Evolutionary conservation across 2,113 vertebrate species (phyloP), one percentile per base, ranked within the genome.

Genomic region (Varanus salvator): DNA sequence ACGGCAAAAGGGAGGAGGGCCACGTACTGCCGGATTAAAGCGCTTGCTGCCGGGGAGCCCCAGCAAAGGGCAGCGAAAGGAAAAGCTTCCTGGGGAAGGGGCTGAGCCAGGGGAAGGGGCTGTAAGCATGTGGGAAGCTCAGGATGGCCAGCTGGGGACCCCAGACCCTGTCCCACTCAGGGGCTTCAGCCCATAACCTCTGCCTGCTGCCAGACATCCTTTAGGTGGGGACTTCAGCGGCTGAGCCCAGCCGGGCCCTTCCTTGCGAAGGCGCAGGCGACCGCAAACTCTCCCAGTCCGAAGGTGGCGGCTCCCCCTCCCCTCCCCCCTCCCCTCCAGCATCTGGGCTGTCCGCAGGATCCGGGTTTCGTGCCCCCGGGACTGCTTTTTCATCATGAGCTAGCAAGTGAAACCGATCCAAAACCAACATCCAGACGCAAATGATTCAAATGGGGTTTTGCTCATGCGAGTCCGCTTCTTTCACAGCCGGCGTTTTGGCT

Each of bases 251-350:
- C 15, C 57, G 17, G 14, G 57, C 6, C 57, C 57, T 17, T 6
- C 19, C 3, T 50, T 11, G 68, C 44, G 38, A 44, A 44, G 38
- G 38, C 38, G 3, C 3, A 44, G 38, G 38, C 38, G 19, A 3
- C 74, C 17, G 7, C 52, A 44, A 2, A 23, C 29, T 86, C 68
- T 80, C 80, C 48, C 8, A 6, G 23, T 60, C 44, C 34, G 1
- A 0, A 1, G 29, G 19, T 64, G 3, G 14, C 3, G 68, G 8
- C 27, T 0, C 0, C 25, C 66, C 0, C 23, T 71, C 27, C 75
- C 80, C 21, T 8, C 78, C 80, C 21, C 80, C 21, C 38, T 3
- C 34, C 82, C 60, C 9, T 23, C 9, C 60, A 29, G 48, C 82
- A 29, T 84, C 82, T 38, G 81, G 81, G 4, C 57, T 38, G 81